A percentile compares a stretch with the other conserved stretches of the same genome.
phyloP scores from a whole-genome alignment of 2,113 vertebrate genomes.

The Hippoglossus stenolepis region DNA sequence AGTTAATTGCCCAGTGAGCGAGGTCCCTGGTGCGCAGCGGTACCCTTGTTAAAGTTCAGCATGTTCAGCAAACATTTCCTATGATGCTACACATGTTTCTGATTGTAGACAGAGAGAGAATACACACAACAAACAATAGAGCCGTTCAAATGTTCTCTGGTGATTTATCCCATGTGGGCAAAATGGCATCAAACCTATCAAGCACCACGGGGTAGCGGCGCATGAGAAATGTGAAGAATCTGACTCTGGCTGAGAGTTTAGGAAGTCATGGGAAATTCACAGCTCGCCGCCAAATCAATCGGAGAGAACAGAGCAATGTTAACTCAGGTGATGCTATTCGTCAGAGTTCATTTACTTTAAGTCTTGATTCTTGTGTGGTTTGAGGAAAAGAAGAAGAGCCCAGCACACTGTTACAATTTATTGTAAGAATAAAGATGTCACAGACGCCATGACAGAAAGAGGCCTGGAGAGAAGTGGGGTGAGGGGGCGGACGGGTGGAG shows the following conservation, averaged over 20 bases:
- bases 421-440: conserved; percentile 32
- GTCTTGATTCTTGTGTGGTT: conserved; percentile 6
- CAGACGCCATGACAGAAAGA: conserved; percentile 20
- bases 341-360: conserved; percentile 41
- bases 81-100: conserved; percentile 59
- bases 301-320: conserved; percentile 14
- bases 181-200: conserved; percentile 54
- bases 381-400: neutral
- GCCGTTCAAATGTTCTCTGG: conserved; percentile 52
- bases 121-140: conserved; percentile 70
- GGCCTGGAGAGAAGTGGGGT: neutral
- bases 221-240: conserved; percentile 50
- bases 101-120: conserved; percentile 55
- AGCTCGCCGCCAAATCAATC: conserved; percentile 25
- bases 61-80: conserved; percentile 51
- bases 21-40: conserved; percentile 42
- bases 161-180: conserved; percentile 43
- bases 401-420: conserved; percentile 4
- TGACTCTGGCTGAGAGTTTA: conserved; percentile 16
- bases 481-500: neutral
- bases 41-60: conserved; percentile 42
- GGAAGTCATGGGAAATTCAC: conserved; percentile 56
- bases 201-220: conserved; percentile 25
- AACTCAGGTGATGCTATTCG: conserved; percentile 14
- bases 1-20: conserved; percentile 49